Evolutionary conservation across 2,888 invertebrate genomes (phyloP).

Genomic region (Nyleta sp.): DNA sequence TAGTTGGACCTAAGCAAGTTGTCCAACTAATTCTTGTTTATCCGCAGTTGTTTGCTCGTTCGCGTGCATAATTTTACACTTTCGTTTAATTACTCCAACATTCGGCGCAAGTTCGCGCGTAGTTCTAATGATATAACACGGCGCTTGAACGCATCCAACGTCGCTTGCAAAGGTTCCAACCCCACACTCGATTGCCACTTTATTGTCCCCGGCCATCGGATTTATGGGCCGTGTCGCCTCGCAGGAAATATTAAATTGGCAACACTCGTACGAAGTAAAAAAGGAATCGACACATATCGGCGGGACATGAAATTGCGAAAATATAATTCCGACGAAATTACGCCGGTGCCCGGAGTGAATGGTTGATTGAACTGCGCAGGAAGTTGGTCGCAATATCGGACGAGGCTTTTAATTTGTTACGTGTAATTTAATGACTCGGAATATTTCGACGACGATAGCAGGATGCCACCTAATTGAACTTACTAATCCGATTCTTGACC

Average conservation of each 20-base stretch:
- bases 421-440: constrained; percentile 37
- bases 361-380: constrained; percentile 37
- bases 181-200: constrained; percentile 36
- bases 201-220: constrained; percentile 44
- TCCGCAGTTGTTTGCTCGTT: constrained; percentile 15
- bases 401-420: constrained; percentile 45
- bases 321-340: constrained; percentile 40
- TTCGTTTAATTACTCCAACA: constrained; percentile 31
- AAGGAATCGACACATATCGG: constrained; percentile 35
- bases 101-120: constrained; percentile 17
- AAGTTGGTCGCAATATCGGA: constrained; percentile 33
- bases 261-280: constrained; percentile 27
- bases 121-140: constrained; percentile 20
- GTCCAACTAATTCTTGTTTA: constrained; percentile 19
- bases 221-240: constrained; percentile 53
- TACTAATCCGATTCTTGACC: constrained; percentile 32
- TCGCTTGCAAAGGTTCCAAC: constrained; percentile 29
- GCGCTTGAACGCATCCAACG: constrained; percentile 3
- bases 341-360: constrained; percentile 5
- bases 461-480: constrained; percentile 35
- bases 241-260: constrained; percentile 56
- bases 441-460: constrained; percentile 27
- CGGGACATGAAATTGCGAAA: constrained; percentile 43
- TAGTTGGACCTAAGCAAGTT: constrained; percentile 27
- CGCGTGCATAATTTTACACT: constrained; percentile 20